Evolutionary conservation across 2,888 invertebrate species (phyloP).

Genomic region (Hypomecis punctinalis): DNA sequence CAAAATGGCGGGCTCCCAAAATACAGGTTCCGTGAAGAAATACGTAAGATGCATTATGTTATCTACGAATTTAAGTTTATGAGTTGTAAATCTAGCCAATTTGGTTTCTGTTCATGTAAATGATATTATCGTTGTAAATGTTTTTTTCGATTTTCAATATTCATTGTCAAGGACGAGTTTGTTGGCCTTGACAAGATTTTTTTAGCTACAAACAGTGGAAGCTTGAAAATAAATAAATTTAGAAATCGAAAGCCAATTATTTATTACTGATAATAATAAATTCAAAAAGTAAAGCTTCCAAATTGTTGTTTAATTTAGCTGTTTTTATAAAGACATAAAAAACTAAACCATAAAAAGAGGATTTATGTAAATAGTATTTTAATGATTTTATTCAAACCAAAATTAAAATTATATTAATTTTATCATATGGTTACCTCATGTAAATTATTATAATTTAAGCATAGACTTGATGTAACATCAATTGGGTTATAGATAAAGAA

Average conservation of each 20-base stretch:
- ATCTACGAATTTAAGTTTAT: slow-evolving; percentile 22
- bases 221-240: slow-evolving; percentile 1
- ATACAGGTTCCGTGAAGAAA: slow-evolving; percentile 75
- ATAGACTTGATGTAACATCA: background rate
- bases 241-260: no score
- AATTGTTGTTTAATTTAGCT: background rate
- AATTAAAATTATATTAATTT: no score
- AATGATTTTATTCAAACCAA: no score
- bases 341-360: no score
- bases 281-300: background rate
- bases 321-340: no score
- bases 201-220: background rate
- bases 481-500: slow-evolving; percentile 1
- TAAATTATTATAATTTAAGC: background rate
- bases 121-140: slow-evolving; percentile 16
- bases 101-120: slow-evolving; percentile 19
- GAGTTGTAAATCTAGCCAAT: slow-evolving; percentile 21
- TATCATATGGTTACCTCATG: background rate
- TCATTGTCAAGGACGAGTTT: slow-evolving; percentile 15
- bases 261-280: no score
- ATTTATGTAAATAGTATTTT: no score
- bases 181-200: slow-evolving; percentile 7
- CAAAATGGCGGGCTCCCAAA: slow-evolving; percentile 78
- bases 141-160: slow-evolving; percentile 5
- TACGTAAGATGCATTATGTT: slow-evolving; percentile 63